Evolutionary conservation across 2,888 invertebrate species (phyloP).

Genomic region (Mythimna lalbum): DNA sequence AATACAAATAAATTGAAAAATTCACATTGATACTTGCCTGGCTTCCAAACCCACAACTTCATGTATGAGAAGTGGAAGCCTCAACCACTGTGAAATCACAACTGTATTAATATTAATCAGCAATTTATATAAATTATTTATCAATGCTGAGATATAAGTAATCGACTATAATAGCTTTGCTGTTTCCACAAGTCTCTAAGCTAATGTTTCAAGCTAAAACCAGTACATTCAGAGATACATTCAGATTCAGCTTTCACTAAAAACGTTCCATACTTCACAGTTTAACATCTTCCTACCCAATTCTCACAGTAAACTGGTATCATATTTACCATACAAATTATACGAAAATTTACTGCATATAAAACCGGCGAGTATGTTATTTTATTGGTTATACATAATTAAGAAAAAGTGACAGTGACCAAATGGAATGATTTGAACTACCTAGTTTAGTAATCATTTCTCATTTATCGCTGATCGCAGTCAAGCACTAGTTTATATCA

Average conservation of each 20-base stretch:
- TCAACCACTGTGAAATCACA: no score
- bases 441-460: background rate
- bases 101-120: slow-evolving; percentile 23
- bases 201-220: slow-evolving; percentile 29
- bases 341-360: slow-evolving; percentile 26
- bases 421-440: slow-evolving; percentile 4
- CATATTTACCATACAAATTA: slow-evolving; percentile 45
- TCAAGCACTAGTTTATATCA: no score
- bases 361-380: slow-evolving; percentile 18
- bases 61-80: no score
- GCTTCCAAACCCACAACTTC: no score
- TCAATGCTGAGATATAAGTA: slow-evolving; percentile 12
- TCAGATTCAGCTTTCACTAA: slow-evolving; percentile 51
- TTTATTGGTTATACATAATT: slow-evolving; percentile 29
- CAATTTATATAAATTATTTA: slow-evolving; percentile 11
- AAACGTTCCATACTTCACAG: slow-evolving; percentile 37
- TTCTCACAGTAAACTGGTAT: slow-evolving; percentile 53
- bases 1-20: no score
- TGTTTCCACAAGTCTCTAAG: slow-evolving; percentile 21
- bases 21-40: no score
- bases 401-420: slow-evolving; percentile 13
- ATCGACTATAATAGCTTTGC: slow-evolving; percentile 1
- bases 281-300: slow-evolving; percentile 31
- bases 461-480: no score
- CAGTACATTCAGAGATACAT: no score